phyloP scores from a whole-genome alignment of 2,797 vertebrate species.

The Pseudochromis fuscus region DNA sequence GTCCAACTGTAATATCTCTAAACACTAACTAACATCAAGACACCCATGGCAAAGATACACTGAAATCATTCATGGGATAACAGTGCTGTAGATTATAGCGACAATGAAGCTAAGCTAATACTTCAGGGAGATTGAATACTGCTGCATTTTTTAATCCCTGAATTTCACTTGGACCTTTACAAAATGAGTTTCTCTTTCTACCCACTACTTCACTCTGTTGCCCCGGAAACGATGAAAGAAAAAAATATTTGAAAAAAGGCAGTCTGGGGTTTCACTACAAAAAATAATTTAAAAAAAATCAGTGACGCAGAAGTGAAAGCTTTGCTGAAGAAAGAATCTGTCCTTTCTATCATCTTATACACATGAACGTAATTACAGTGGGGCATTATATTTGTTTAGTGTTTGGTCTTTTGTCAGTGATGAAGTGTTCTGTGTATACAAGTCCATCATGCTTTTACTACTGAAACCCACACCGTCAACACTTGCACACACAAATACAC shows the following conservation, averaged over 20 bases:
- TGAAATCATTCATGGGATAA: neutral
- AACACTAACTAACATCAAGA: neutral
- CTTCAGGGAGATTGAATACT: neutral
- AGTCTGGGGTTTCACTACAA: conserved; percentile 31
- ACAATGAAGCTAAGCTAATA: neutral
- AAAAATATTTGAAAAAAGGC: conserved; percentile 24
- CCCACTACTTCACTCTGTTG: neutral
- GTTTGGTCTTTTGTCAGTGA: conserved; percentile 63
- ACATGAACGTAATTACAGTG: conserved; percentile 66
- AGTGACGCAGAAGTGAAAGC: conserved; percentile 36
- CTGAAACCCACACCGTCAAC: conserved; percentile 45
- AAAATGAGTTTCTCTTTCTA: neutral
- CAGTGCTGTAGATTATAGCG: no score
- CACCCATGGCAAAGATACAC: neutral
- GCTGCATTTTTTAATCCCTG: neutral
- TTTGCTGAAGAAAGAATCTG: conserved; percentile 46
- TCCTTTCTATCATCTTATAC: conserved; percentile 51
- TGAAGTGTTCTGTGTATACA: conserved; percentile 43
- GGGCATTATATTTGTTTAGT: conserved; percentile 60
- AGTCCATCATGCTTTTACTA: conserved; percentile 59
- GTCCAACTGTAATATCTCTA: neutral
- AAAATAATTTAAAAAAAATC: conserved; percentile 39
- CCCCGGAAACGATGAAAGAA: conserved; percentile 21
- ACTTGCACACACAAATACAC: conserved; percentile 24
- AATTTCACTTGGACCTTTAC: conserved; percentile 3